These are phyloP conservation scores for Galeopterus variegatus DNA, from an alignment of 2,113 vertebrate genomes.

Conservation along the genomic window DNA sequence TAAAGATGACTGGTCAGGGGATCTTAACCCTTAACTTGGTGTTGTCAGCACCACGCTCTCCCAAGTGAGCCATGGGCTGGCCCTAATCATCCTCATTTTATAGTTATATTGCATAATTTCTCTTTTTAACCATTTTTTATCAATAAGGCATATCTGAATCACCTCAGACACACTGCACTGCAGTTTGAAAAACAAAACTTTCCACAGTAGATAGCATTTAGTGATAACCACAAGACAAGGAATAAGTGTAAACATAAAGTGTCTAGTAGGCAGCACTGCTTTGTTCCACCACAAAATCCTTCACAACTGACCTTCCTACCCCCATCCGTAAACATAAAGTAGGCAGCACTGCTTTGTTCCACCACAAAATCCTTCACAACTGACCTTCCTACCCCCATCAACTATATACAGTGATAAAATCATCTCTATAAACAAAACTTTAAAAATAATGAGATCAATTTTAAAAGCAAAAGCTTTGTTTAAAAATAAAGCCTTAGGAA, in stretches of 20 bases:
- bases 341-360: not conserved
- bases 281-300: too few species aligned
- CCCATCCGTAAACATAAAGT: not conserved
- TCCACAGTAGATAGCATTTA: not conserved
- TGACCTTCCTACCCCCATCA: not conserved
- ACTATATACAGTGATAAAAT: not conserved
- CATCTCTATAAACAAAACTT: not conserved
- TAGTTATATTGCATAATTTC: not conserved
- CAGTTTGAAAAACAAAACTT: constrained; percentile 7
- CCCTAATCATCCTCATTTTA: not conserved
- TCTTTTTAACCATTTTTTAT: constrained; percentile 11
- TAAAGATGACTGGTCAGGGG: too few species aligned
- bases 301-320: too few species aligned
- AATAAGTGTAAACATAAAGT: not conserved
- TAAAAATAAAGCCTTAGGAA: constrained; percentile 16
- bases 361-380: not conserved
- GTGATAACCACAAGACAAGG: not conserved
- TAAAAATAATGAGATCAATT: constrained; percentile 14
- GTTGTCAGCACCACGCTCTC: too few species aligned
- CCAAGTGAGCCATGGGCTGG: too few species aligned
- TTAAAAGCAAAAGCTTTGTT: constrained; percentile 31
- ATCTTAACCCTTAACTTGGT: too few species aligned
- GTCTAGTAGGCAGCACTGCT: not conserved
- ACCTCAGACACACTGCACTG: not conserved
- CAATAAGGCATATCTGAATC: not conserved